These are phyloP conservation scores for Tribolium castaneum DNA, from an alignment of 1,140 invertebrate genomes.

Conservation along the genomic window DNA sequence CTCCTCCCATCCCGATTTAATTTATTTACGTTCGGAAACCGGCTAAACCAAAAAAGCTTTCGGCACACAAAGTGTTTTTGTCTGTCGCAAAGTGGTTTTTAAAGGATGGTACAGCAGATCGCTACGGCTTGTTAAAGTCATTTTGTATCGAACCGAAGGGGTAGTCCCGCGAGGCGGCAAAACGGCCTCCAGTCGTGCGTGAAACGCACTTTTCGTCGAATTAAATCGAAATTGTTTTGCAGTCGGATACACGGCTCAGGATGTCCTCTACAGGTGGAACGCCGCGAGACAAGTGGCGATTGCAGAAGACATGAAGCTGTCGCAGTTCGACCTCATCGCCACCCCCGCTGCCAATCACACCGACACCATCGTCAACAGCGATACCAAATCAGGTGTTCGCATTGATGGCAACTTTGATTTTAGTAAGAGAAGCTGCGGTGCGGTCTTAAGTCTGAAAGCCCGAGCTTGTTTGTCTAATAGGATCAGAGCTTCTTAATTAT, in stretches of 20 bases:
- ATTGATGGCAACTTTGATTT: conserved; percentile 36
- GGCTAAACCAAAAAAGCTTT: neutral
- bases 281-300: conserved; percentile 79
- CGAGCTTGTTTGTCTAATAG: conserved; percentile 25
- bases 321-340: conserved; percentile 85
- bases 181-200: conserved; percentile 5
- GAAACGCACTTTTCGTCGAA: conserved; percentile 2
- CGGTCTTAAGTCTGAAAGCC: neutral
- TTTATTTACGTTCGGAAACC: neutral
- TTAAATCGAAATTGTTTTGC: conserved; percentile 52
- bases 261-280: conserved; percentile 89
- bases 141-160: neutral
- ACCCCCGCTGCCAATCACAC: conserved; percentile 80
- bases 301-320: conserved; percentile 86
- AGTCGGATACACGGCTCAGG: conserved; percentile 87
- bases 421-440: conserved; percentile 32
- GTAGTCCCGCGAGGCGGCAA: conserved; percentile 14
- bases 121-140: conserved; percentile 20
- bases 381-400: conserved; percentile 53
- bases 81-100: conserved; percentile 13
- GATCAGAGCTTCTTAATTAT: conserved; percentile 3
- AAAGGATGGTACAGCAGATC: neutral
- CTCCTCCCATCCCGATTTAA: neutral
- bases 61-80: conserved; percentile 2
- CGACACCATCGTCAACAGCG: conserved; percentile 64